Conservation (phyloP, 2,797 vertebrate species). For the Syngnathus acus region DNA sequence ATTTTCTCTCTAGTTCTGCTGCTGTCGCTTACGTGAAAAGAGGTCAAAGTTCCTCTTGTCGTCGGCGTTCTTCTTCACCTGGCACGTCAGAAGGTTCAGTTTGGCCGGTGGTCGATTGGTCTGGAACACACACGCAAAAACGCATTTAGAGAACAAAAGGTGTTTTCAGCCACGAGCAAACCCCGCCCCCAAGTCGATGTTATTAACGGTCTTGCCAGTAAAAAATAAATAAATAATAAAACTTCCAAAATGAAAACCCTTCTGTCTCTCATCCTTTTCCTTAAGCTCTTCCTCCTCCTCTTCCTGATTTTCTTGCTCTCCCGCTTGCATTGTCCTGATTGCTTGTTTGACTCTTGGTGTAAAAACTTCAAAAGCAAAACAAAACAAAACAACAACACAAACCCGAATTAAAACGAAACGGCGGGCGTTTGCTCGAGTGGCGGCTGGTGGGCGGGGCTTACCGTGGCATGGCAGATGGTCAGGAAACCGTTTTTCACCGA, state of each 20-base stretch:
- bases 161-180: neutral
- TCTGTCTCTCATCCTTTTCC: slow-evolving; percentile 45
- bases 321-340: slow-evolving; percentile 45
- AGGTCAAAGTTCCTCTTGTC: slow-evolving; percentile 97
- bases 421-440: neutral
- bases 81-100: slow-evolving; percentile 94
- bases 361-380: slow-evolving; percentile 51
- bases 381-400: slow-evolving; percentile 11
- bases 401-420: neutral
- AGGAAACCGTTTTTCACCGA: slow-evolving; percentile 89
- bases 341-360: slow-evolving; percentile 42
- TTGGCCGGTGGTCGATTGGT: slow-evolving; percentile 87
- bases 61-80: slow-evolving; percentile 91
- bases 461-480: slow-evolving; percentile 90
- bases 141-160: neutral
- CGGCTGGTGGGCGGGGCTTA: slow-evolving; percentile 41
- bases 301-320: slow-evolving; percentile 38
- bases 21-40: slow-evolving; percentile 82
- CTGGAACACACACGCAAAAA: slow-evolving; percentile 46
- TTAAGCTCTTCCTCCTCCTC: slow-evolving; percentile 44
- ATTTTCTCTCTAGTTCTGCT: neutral
- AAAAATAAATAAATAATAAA: too few species aligned
- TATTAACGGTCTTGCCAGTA: neutral
- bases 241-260: slow-evolving; percentile 24
- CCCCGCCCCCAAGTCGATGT: neutral